Evolutionary conservation across 2,888 invertebrate species (phyloP), one percentile per base, ranked within the genome.

Genomic region (Drosophila prostipennis): DNA sequence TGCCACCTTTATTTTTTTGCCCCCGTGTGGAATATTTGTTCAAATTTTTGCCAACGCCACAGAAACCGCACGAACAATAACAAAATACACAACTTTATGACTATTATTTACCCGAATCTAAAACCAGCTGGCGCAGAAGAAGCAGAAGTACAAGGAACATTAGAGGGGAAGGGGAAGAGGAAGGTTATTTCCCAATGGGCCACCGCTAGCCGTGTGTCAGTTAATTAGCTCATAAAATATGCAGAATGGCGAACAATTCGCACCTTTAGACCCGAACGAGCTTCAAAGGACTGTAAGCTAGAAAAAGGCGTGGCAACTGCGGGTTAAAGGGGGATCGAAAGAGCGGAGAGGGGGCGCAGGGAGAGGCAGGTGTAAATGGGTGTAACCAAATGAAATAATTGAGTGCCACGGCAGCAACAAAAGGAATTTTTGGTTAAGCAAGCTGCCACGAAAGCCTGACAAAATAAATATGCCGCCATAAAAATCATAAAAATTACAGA

Each of bases 211-310:
- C 71, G 72, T 84, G 85, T 76, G 80, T 79, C 87, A 80, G 87
- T 87, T 84, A 84, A 84, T 84, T 87, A 84, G 83, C 80, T 78
- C 87, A 80, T 84, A 81, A 87, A 84, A 81, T 87, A 81, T 84
- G 82, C 87, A 87, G 78, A 81, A 81, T 83, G 78, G 71, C 81
- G 60, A 76, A 68, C 78, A 79, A 83, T 83, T 83, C 79, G 87
- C 83, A 86, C 87, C 79, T 83, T 76, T 76, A 59, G 58, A 64
- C 65, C 39, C 46, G 8, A 16, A 39, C 32, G 64, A 53, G 53
- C 45, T 54, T 40, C 65, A 54, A 49, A 70, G 42, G 54, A 45
- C 61, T 37, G 55, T 37, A 68, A 77, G 77, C 65, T n/a, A 46
- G 46, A 16, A 48, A 59, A 34, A 32, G 46, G 57, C 14, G 45